Evolutionary conservation across 2,797 vertebrate genomes (phyloP), one percentile per base, ranked within the genome.

Genomic region (Etheostoma perlongum): DNA sequence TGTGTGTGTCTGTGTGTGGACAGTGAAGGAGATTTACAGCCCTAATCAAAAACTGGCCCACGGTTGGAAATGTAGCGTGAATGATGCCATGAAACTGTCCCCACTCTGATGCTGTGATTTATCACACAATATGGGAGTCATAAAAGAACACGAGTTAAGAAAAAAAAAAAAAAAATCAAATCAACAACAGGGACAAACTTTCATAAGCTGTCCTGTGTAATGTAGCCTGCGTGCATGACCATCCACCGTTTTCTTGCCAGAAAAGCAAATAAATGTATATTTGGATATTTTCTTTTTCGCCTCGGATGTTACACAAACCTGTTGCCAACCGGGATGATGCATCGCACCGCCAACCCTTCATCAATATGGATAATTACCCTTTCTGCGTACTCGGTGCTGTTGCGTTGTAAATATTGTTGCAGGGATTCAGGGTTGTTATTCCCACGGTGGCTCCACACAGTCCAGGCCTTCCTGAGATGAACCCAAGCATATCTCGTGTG

Each of bases 51-150:
- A 91, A 66, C 89, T 80, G 88, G 81, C 90, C 73, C 73, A 62
- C 58, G 52, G 90, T 83, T 94, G 93, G 91, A 95, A 96, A 96
- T 95, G 94, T 94, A 95, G 91, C 94, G 83, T 95, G 92, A 95
- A 94, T 90, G 81, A 92, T 93, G 91, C 94, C 92, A 94, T 94
- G 81, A 93, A 94, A 89, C 87, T 91, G 90, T 95, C 92, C 85
- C 83, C 57, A 67, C 80, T 88, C 78, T 73, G 90, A 94, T 81
- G 90, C 83, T 75, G 83, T 92, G 93, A 95, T 95, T 93, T 92
- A 95, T 94, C 86, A 85, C 88, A 74, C 78, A n/a, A 87, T 72
- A 69, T 78, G 76, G 74, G 79, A 89, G 88, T 84, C 88, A 84
- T 89, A 87, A 91, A 90, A 87, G 84, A 87, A 74, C 76, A 64